These are phyloP conservation scores for Pelecanus crispus DNA, from an alignment of 2,113 vertebrate genomes.

Conservation along the genomic window DNA sequence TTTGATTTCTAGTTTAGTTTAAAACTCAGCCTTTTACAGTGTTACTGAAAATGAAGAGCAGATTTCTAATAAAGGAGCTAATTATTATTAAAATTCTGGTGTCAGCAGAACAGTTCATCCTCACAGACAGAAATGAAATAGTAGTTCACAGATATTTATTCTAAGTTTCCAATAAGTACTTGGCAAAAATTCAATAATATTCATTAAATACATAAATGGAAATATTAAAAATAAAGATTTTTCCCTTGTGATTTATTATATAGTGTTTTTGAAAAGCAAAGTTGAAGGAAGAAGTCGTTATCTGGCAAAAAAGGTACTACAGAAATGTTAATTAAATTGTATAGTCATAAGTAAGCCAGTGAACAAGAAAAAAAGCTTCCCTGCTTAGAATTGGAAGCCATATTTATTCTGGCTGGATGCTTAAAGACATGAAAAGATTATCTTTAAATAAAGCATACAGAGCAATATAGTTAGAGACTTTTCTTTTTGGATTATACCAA, in stretches of 20 bases:
- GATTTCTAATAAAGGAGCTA: slow-evolving; percentile 65
- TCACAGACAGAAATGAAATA: slow-evolving; percentile 66
- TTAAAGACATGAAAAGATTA: slow-evolving; percentile 30
- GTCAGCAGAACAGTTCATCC: slow-evolving; percentile 54
- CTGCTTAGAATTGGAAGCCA: slow-evolving; percentile 34
- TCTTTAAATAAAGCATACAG: slow-evolving; percentile 1
- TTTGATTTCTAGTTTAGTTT: slow-evolving; percentile 63
- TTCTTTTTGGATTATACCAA: background rate
- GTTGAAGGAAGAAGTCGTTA: slow-evolving; percentile 54
- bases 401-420: slow-evolving; percentile 39
- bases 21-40: slow-evolving; percentile 39
- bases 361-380: slow-evolving; percentile 42
- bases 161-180: slow-evolving; percentile 64
- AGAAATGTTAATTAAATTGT: slow-evolving; percentile 72
- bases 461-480: background rate
- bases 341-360: slow-evolving; percentile 46
- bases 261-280: slow-evolving; percentile 52
- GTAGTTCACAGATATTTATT: slow-evolving; percentile 65
- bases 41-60: slow-evolving; percentile 41
- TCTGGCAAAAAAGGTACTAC: slow-evolving; percentile 61
- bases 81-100: slow-evolving; percentile 63
- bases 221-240: slow-evolving; percentile 79
- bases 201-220: slow-evolving; percentile 76
- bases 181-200: slow-evolving; percentile 73
- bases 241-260: slow-evolving; percentile 69